Percentiles rank a stretch among this genome's conserved stretches.
Conservation (phyloP, 2,888 invertebrate species). For the Mesorhabditis sp. region DNA sequence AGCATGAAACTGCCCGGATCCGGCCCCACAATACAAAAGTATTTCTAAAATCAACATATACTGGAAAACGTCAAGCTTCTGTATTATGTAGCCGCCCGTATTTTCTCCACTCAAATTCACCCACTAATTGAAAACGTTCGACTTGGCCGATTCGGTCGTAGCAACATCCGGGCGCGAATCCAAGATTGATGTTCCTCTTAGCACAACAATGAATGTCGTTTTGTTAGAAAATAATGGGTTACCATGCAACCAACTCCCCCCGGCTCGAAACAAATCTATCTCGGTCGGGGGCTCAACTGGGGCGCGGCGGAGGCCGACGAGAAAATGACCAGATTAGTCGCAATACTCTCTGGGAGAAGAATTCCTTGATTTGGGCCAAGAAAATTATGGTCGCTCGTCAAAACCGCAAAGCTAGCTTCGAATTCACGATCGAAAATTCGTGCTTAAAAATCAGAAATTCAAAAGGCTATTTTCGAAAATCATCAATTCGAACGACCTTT, state of each 20-base stretch:
- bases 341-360: not conserved
- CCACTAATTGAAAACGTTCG: not conserved
- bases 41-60: too few relatives aligned
- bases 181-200: not conserved
- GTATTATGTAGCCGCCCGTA: too few relatives aligned
- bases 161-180: not conserved
- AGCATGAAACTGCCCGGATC: too few relatives aligned
- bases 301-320: not conserved
- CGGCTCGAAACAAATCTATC: too few relatives aligned
- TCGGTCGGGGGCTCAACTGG: too few relatives aligned
- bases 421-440: not conserved
- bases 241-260: not conserved
- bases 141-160: not conserved
- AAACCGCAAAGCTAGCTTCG: not conserved
- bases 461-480: too few relatives aligned
- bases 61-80: too few relatives aligned
- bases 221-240: not conserved
- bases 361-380: not conserved
- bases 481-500: too few relatives aligned
- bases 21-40: too few relatives aligned
- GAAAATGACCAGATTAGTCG: not conserved
- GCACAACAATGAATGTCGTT: not conserved
- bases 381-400: not conserved
- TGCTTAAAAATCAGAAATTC: too few relatives aligned
- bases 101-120: too few relatives aligned